phyloP scores from a whole-genome alignment of 2,113 vertebrate species.

The Puntigrus tetrazona region DNA sequence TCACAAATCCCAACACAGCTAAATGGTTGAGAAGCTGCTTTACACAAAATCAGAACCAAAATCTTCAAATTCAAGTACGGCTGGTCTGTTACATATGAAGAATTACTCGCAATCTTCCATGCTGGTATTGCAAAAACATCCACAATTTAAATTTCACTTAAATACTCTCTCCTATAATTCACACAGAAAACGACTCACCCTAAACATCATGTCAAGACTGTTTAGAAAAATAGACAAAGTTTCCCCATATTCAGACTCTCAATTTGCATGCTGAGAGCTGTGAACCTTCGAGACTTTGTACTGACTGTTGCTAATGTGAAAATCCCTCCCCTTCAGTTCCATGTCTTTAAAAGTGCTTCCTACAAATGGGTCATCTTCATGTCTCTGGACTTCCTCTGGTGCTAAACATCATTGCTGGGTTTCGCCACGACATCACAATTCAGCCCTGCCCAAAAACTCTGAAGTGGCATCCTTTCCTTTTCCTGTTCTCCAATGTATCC shows the following conservation, averaged over 20 bases:
- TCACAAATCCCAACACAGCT: slow-evolving; percentile 13
- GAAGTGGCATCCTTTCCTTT: not conserved
- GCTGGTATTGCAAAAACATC: not conserved
- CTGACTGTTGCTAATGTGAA: slow-evolving; percentile 55
- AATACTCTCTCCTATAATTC: slow-evolving; percentile 3
- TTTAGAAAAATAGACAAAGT: slow-evolving; percentile 2
- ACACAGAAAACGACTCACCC: not conserved
- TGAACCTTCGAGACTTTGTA: slow-evolving; percentile 26
- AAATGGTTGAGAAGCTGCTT: slow-evolving; percentile 26
- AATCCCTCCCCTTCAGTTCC: slow-evolving; percentile 52
- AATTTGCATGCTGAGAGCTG: slow-evolving; percentile 50
- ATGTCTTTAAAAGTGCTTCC: slow-evolving; percentile 74
- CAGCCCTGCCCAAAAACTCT: slow-evolving; percentile 33
- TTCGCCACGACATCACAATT: slow-evolving; percentile 59
- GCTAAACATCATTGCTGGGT: slow-evolving; percentile 69
- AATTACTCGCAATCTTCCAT: not conserved
- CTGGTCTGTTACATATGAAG: slow-evolving; percentile 37
- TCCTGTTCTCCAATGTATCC: not conserved
- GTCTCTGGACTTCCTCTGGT: slow-evolving; percentile 68
- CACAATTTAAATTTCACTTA: not conserved
- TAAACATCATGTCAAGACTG: not conserved
- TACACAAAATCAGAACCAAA: slow-evolving; percentile 25
- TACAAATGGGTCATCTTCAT: slow-evolving; percentile 57
- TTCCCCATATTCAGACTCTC: slow-evolving; percentile 22
- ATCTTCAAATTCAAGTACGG: slow-evolving; percentile 29